Conservation (phyloP, 2,888 invertebrate genomes). For the Ochropleura leucogaster region DNA sequence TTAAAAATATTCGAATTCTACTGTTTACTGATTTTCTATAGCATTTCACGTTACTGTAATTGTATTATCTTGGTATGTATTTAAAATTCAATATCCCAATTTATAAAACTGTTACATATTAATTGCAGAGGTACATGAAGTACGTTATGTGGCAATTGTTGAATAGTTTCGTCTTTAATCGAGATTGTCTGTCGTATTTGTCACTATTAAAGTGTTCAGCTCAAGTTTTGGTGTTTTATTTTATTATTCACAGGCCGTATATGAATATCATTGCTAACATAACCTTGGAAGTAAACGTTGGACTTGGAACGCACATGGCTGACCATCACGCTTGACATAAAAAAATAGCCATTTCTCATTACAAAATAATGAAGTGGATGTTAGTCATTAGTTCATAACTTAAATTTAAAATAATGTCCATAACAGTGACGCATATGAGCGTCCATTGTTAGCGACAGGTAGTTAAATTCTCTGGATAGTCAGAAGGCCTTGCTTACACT, state of each 20-base stretch:
- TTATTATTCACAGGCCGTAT: neutral
- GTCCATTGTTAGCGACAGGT: neutral
- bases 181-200: conserved; percentile 69
- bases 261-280: neutral
- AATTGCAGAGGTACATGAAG: neutral
- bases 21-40: neutral
- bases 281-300: neutral
- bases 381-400: no score
- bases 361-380: no score
- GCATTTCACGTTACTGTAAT: conserved; percentile 4
- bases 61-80: conserved; percentile 11
- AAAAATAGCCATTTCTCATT: no score
- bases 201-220: conserved; percentile 73
- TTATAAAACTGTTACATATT: conserved; percentile 10
- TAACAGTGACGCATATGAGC: neutral
- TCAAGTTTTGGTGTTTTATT: conserved; percentile 65
- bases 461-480: neutral
- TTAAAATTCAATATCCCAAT: neutral
- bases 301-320: no score
- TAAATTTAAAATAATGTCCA: neutral
- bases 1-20: conserved; percentile 13
- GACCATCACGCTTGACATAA: neutral
- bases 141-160: conserved; percentile 23
- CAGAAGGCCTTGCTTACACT: neutral
- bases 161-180: conserved; percentile 45